Evolutionary conservation across 2,797 vertebrate species (phyloP), one percentile per base, ranked within the genome.

Genomic region (Girardinus metallicus): DNA sequence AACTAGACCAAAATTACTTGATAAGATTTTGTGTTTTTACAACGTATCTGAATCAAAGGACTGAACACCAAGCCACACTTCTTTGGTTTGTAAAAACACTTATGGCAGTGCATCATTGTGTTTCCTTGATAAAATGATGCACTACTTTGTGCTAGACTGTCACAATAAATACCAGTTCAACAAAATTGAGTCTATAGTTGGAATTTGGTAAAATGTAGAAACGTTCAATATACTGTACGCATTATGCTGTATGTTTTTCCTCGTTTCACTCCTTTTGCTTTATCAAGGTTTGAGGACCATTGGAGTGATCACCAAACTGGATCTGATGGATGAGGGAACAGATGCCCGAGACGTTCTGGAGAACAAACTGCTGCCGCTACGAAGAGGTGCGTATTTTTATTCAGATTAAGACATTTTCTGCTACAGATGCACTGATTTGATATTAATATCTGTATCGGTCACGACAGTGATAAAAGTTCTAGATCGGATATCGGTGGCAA

Each of bases 251-350:
- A 2, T 13, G 6, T 47, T 49, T 6, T 66, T 46, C 29, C 53
- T 79, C 23, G 3, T 26, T 72, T 8, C 47, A 55, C 80, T 13
- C 34, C 39, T 73, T 77, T 83, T 39, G 3, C 34, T 1, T 34
- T 74, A 39, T 80, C 2, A 77, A 99, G 98, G 98, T 79, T 86
- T 97, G 82, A 91, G 98, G 87, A 99, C 98, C 1, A 99, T 99
- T 1, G 98, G 98, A 0, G 98, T 99, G 80, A 99, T 99, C 92
- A 99, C 98, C 79, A 99, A 99, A 76, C 95, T 99, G 81, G 98
- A 99, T 84, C 91, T 99, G 92, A 99, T 99, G 98, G 98, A 99
- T 0, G 98, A 99, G 47, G 98, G 98, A 81, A 99, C 98, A 0
- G 98, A 99, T 0, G 98, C 98, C 31, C 94, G 97, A 43, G 98